phyloP scores from a whole-genome alignment of 2,888 invertebrate species.

The Myopa testacea region DNA sequence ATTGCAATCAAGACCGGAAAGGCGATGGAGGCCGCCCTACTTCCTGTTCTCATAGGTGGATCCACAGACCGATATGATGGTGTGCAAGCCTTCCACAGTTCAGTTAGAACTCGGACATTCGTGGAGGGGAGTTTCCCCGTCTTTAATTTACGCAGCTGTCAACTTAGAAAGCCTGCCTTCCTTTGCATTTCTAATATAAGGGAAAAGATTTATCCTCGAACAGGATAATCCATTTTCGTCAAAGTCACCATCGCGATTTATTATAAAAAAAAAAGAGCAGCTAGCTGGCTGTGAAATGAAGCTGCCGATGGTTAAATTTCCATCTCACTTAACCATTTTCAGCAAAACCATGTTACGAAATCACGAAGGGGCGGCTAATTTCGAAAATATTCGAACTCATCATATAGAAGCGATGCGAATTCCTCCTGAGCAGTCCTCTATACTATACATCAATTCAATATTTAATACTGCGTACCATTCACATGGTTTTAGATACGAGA shows the following conservation, averaged over 20 bases:
- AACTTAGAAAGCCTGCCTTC: slow-evolving; percentile 58
- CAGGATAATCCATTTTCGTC: slow-evolving; percentile 59
- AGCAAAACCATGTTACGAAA: too few relatives aligned
- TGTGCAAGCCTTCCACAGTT: background rate
- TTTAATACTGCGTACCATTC: too few relatives aligned
- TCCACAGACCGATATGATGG: background rate
- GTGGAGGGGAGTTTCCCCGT: slow-evolving; percentile 24
- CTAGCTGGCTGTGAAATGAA: too few relatives aligned
- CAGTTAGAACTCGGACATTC: background rate
- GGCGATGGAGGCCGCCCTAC: background rate
- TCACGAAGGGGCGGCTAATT: background rate
- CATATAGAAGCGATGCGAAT: background rate
- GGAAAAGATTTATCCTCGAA: slow-evolving; percentile 36
- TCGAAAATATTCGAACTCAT: background rate
- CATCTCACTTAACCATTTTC: too few relatives aligned
- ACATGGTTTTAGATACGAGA: too few relatives aligned
- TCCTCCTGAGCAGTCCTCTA: too few relatives aligned
- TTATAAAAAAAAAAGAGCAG: too few relatives aligned
- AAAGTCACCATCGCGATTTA: slow-evolving; percentile 41
- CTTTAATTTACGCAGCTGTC: slow-evolving; percentile 63
- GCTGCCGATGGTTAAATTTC: too few relatives aligned
- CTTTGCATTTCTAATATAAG: slow-evolving; percentile 49
- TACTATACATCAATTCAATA: too few relatives aligned
- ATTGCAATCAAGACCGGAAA: background rate
- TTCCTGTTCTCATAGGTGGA: background rate